These are phyloP conservation scores for Lasioglossum villosulum DNA, from an alignment of 2,888 invertebrate genomes.

Conservation along the genomic window DNA sequence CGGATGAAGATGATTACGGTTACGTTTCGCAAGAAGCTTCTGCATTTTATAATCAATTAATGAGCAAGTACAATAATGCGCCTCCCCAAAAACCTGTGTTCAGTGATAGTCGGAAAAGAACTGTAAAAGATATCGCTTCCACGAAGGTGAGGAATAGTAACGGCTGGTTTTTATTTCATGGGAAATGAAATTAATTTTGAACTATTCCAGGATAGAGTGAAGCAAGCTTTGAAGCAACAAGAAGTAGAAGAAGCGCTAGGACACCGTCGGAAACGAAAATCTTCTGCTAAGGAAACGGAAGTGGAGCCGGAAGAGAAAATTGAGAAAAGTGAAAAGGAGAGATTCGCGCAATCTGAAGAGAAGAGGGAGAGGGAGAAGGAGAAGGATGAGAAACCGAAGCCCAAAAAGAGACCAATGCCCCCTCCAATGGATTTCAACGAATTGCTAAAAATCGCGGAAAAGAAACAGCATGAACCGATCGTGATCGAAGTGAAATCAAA, in stretches of 20 bases:
- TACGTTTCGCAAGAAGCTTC: slow-evolving; percentile 94
- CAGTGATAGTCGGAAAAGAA: slow-evolving; percentile 86
- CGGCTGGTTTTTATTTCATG: neutral
- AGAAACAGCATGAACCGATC: slow-evolving; percentile 93
- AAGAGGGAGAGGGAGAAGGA: slow-evolving; percentile 76
- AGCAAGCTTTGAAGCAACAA: slow-evolving; percentile 89
- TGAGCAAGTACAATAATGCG: slow-evolving; percentile 92
- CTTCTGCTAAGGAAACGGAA: slow-evolving; percentile 76
- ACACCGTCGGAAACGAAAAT: slow-evolving; percentile 87
- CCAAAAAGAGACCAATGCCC: slow-evolving; percentile 87
- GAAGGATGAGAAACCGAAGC: slow-evolving; percentile 86
- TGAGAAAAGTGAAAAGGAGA: slow-evolving; percentile 74
- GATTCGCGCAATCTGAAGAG: slow-evolving; percentile 77
- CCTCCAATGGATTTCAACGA: slow-evolving; percentile 93
- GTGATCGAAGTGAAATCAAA: slow-evolving; percentile 86
- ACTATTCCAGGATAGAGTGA: slow-evolving; percentile 88
- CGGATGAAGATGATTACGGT: slow-evolving; percentile 96
- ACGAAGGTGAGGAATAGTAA: slow-evolving; percentile 81
- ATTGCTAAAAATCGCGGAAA: slow-evolving; percentile 92
- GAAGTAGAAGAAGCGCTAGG: slow-evolving; percentile 90
- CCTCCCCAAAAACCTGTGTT: slow-evolving; percentile 90
- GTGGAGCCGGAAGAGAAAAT: slow-evolving; percentile 82
- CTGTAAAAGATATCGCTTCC: slow-evolving; percentile 85
- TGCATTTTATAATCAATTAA: slow-evolving; percentile 92
- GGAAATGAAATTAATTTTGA: neutral